Evolutionary conservation across 2,888 invertebrate genomes (phyloP).

Genomic region (Apeira syringaria): DNA sequence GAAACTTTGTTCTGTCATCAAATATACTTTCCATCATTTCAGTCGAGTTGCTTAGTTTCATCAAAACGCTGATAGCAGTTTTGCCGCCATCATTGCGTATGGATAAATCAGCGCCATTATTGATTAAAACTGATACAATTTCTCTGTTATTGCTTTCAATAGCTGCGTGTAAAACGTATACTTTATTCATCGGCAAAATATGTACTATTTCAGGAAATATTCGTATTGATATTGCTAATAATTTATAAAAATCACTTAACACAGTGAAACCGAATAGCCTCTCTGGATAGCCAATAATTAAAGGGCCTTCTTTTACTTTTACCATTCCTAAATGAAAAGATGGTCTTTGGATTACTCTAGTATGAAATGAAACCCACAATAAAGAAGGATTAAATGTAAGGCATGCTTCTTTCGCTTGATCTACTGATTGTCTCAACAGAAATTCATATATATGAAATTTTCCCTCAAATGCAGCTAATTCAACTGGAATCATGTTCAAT

Average conservation of each 20-base stretch:
- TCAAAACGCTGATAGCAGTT: conserved; percentile 9
- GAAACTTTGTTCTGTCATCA: conserved; percentile 62
- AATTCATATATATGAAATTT: conserved; percentile 47
- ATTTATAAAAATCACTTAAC: no score
- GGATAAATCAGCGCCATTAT: conserved; percentile 9
- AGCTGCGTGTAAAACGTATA: conserved; percentile 6
- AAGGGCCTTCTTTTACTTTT: no score
- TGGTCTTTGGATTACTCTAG: no score
- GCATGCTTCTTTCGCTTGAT: not conserved
- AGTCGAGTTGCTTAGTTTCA: conserved; percentile 54
- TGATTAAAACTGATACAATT: conserved; percentile 1
- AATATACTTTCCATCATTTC: conserved; percentile 68
- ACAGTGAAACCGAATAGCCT: no score
- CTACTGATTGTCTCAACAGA: conserved; percentile 50
- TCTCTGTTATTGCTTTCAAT: conserved; percentile 4
- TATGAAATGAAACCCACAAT: not conserved
- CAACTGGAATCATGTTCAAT: conserved; percentile 13
- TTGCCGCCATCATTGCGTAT: not conserved
- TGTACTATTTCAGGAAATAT: conserved; percentile 7
- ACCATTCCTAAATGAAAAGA: no score
- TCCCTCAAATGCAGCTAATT: conserved; percentile 27
- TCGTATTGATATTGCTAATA: no score
- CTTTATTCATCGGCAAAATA: not conserved
- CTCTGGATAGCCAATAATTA: no score
- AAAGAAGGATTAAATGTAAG: conserved; percentile 4